phyloP scores from a whole-genome alignment of 2,888 invertebrate genomes.

The Eueremaeus valkanovi region DNA sequence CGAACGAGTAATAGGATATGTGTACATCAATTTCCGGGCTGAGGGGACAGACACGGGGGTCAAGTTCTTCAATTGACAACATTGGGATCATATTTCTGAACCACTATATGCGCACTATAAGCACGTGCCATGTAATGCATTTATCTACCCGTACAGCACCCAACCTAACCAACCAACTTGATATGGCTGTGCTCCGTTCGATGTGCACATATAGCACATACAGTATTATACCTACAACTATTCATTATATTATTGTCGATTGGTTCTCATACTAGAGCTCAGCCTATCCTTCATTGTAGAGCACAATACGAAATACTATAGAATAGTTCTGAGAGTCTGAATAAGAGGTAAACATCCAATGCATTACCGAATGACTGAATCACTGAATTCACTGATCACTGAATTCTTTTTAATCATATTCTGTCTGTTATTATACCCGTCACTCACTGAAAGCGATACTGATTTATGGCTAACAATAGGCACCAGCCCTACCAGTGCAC shows the following conservation, averaged over 20 bases:
- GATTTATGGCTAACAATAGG: slow-evolving; percentile 6
- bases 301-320: no score
- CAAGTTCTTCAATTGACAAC: slow-evolving; percentile 12
- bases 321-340: no score
- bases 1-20: background rate
- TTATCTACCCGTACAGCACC: slow-evolving; percentile 21
- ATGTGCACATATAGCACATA: background rate
- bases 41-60: background rate
- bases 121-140: slow-evolving; percentile 27
- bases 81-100: background rate
- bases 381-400: no score
- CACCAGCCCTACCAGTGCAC: background rate
- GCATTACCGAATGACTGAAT: slow-evolving; percentile 7
- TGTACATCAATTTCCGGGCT: slow-evolving; percentile 24
- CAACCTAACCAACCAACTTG: slow-evolving; percentile 9
- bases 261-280: no score
- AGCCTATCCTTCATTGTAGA: no score
- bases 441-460: slow-evolving; percentile 14
- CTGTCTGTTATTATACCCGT: background rate
- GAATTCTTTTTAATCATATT: background rate
- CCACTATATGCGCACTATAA: slow-evolving; percentile 21
- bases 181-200: background rate
- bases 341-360: background rate
- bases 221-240: background rate
- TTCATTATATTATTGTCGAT: background rate